A percentile compares a stretch with the other conserved stretches of the same genome.
These are phyloP conservation scores for Pinctada fucata DNA, from an alignment of 2,888 invertebrate species.

Conservation along the genomic window DNA sequence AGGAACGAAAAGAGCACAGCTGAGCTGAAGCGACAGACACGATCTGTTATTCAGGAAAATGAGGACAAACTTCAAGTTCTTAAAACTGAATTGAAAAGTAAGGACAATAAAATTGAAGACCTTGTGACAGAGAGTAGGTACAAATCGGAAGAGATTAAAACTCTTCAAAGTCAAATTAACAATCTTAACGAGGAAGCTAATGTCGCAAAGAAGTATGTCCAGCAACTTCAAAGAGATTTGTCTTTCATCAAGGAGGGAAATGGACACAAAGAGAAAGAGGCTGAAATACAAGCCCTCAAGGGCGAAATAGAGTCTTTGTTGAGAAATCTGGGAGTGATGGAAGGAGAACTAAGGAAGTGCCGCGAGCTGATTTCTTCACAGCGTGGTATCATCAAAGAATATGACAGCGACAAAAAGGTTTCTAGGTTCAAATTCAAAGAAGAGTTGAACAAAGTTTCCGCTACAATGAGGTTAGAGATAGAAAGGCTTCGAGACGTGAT, in stretches of 20 bases:
- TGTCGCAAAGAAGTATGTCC: conserved; percentile 52
- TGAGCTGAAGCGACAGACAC: conserved; percentile 45
- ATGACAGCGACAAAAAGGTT: conserved; percentile 58
- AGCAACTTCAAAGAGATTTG: conserved; percentile 54
- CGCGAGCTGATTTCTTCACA: conserved; percentile 57
- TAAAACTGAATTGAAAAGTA: conserved; percentile 41
- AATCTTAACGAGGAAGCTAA: conserved; percentile 54
- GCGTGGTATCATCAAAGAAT: conserved; percentile 50
- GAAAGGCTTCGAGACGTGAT: conserved; percentile 65
- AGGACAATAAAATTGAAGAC: conserved; percentile 46
- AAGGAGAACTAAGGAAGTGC: conserved; percentile 57
- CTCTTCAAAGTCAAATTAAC: conserved; percentile 51
- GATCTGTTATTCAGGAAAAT: conserved; percentile 47
- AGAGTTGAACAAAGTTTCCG: conserved; percentile 57
- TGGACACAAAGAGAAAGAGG: conserved; percentile 51
- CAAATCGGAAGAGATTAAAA: conserved; percentile 48
- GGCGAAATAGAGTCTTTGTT: conserved; percentile 54
- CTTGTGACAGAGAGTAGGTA: conserved; percentile 51
- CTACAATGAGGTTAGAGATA: conserved; percentile 58
- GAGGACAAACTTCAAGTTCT: conserved; percentile 45
- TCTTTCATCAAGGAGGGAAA: conserved; percentile 47
- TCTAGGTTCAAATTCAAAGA: conserved; percentile 62
- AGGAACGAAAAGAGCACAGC: conserved; percentile 52
- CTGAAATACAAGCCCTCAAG: conserved; percentile 47
- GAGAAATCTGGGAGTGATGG: conserved; percentile 53